Conservation (phyloP, 2,888 invertebrate genomes). For the Bimastos eiseni region DNA sequence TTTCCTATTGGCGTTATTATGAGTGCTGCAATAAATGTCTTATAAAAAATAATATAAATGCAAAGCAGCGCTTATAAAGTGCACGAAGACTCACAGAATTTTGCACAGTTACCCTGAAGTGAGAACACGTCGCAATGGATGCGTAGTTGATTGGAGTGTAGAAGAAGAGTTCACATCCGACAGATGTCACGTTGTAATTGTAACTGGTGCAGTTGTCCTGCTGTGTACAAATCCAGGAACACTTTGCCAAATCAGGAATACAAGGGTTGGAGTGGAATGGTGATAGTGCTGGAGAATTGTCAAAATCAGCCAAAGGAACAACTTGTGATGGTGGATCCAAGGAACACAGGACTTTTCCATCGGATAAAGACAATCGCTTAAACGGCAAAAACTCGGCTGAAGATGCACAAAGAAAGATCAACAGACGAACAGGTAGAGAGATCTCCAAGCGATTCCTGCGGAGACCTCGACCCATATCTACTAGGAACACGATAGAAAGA, state of each 20-base stretch:
- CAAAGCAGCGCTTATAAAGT: neutral
- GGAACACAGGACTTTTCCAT: conserved; percentile 5
- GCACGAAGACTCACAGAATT: neutral
- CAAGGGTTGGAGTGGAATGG: neutral
- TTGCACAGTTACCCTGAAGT: neutral
- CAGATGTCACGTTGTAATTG: conserved; percentile 3
- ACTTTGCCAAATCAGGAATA: neutral
- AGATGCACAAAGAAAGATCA: neutral
- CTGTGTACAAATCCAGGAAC: neutral
- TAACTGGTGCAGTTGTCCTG: neutral
- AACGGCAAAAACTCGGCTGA: neutral
- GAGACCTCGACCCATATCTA: neutral
- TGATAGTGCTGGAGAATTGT: neutral
- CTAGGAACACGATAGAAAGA: neutral
- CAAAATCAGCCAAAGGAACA: neutral
- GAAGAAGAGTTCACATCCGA: conserved; percentile 6
- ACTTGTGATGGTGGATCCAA: neutral
- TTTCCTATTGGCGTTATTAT: neutral
- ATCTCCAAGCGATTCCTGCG: neutral
- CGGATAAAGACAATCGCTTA: neutral
- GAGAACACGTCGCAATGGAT: neutral
- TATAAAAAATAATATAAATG: neutral
- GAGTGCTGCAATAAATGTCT: neutral
- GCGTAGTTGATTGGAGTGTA: conserved; percentile 13
- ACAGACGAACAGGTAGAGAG: neutral